These are phyloP conservation scores for Melitaea cinxia DNA, from an alignment of 1,140 invertebrate genomes.

Conservation along the genomic window DNA sequence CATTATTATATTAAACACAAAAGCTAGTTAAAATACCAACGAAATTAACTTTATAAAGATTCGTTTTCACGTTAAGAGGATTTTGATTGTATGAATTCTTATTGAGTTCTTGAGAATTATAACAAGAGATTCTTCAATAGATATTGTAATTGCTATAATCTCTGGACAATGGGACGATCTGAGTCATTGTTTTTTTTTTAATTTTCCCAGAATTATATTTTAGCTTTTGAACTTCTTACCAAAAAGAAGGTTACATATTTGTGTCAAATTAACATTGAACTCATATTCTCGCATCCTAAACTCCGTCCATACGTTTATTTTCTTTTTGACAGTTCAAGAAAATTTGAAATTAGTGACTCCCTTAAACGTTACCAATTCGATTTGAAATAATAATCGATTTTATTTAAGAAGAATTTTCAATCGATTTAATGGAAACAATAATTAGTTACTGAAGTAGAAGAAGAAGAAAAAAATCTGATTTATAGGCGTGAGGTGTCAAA, in stretches of 20 bases:
- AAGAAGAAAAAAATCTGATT: too few species aligned
- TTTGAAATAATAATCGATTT: too few species aligned
- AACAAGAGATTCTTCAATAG: neutral
- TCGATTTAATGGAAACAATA: neutral
- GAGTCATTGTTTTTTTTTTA: conserved; percentile 1
- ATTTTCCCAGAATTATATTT: conserved; percentile 21
- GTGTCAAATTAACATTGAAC: conserved; percentile 7
- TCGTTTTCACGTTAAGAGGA: neutral
- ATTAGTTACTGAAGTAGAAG: neutral
- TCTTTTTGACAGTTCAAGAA: too few species aligned
- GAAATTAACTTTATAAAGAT: neutral
- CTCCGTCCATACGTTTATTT: too few species aligned
- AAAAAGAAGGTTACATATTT: neutral
- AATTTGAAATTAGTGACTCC: too few species aligned
- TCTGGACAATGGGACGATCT: conserved; percentile 16
- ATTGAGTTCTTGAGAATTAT: conserved; percentile 3
- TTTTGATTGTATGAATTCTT: neutral
- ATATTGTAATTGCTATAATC: conserved; percentile 13
- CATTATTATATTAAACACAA: neutral
- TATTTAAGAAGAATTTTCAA: too few species aligned
- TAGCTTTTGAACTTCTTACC: neutral
- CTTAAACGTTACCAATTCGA: neutral
- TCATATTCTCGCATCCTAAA: neutral
- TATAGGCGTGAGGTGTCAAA: too few species aligned
- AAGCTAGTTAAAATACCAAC: neutral